Evolutionary conservation across 2,797 vertebrate genomes (phyloP).

Genomic region (Onychomys torridus): DNA sequence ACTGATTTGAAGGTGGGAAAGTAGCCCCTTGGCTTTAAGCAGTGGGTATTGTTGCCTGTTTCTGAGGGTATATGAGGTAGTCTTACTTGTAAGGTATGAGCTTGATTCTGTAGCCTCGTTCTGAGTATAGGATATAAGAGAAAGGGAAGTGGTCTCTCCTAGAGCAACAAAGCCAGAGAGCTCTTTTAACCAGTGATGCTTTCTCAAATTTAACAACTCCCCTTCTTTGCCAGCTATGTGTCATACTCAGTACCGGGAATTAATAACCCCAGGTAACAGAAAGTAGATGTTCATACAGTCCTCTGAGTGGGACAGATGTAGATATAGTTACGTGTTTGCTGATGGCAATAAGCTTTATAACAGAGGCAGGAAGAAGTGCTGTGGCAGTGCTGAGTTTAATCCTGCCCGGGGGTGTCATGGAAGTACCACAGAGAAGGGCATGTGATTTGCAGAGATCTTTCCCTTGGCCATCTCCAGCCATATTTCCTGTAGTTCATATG

Average conservation of each 20-base stretch:
- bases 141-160: background rate
- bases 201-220: slow-evolving; percentile 6
- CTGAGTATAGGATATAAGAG: background rate
- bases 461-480: background rate
- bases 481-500: background rate
- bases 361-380: background rate
- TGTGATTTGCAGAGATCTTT: background rate
- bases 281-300: background rate
- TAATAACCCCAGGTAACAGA: background rate
- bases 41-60: background rate
- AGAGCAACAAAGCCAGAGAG: background rate
- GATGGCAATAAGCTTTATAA: background rate
- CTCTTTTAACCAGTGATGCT: slow-evolving; percentile 23
- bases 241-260: background rate
- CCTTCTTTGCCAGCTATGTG: background rate
- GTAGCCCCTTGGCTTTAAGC: background rate
- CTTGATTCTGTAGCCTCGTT: slow-evolving; percentile 9
- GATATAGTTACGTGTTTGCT: fast-evolving
- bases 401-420: background rate
- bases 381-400: background rate
- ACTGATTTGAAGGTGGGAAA: background rate
- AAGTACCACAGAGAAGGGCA: background rate
- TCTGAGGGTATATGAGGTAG: background rate
- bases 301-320: background rate
- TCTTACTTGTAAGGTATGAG: background rate